phyloP scores from a whole-genome alignment of 1,140 invertebrate species.

The Lepidostoma basale region DNA sequence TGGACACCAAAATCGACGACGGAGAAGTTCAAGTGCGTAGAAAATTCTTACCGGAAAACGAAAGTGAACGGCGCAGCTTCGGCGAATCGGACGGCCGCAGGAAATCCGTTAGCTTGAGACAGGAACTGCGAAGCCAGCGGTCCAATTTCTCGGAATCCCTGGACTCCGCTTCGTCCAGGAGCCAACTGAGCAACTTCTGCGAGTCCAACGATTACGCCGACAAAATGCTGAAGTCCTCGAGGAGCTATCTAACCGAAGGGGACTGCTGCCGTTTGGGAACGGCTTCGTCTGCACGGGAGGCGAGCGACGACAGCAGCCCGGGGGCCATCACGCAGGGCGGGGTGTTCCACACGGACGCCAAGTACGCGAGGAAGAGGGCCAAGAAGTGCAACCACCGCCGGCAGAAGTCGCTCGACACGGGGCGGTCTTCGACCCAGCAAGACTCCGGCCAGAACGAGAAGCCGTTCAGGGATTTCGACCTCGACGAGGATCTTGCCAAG shows the following conservation, averaged over 20 bases:
- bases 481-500: constrained; percentile 42
- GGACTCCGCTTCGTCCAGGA: constrained; percentile 39
- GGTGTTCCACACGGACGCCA: constrained; percentile 25
- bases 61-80: constrained; percentile 37
- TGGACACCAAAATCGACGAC: constrained; percentile 22
- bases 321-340: constrained; percentile 34
- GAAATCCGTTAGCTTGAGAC: constrained; percentile 27
- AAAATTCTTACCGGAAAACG: constrained; percentile 34
- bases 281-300: constrained; percentile 34
- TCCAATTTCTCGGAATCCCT: constrained; percentile 38
- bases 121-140: constrained; percentile 36
- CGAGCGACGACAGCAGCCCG: constrained; percentile 41
- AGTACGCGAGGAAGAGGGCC: constrained; percentile 36
- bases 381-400: constrained; percentile 37
- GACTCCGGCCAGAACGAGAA: constrained; percentile 30
- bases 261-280: constrained; percentile 36
- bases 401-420: constrained; percentile 40
- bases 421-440: constrained; percentile 26
- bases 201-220: constrained; percentile 38
- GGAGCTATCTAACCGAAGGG: constrained; percentile 39
- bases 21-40: constrained; percentile 25
- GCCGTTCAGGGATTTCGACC: constrained; percentile 39
- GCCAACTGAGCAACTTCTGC: constrained; percentile 32
- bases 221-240: constrained; percentile 43
- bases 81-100: constrained; percentile 30